Evolutionary conservation across 2,888 invertebrate genomes (phyloP), one percentile per base, ranked within the genome.

Genomic region (Agriotes lineatus): DNA sequence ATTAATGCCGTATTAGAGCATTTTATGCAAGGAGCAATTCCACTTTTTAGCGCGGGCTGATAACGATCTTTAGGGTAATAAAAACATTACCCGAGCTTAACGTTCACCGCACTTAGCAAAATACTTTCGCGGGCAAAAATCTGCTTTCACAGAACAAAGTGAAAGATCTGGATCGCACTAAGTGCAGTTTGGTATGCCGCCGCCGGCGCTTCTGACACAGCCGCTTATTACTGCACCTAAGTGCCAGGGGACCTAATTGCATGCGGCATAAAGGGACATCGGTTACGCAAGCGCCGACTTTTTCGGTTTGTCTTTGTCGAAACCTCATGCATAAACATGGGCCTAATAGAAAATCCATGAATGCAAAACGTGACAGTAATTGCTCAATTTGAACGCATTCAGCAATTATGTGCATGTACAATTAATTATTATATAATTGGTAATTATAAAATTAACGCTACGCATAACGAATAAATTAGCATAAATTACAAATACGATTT

Each of bases 121-220:
- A 72, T 68, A 73, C 73, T 73, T 73, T 73, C 73, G 69, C 71
- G 61, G 59, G 61, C 67, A 73, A 73, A 73, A 73, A 69, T 71
- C 50, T 52, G 72, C 74, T 74, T 74, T 74, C 74, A 74, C 74
- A 73, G 72, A 72, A 72, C 71, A 70, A 72, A 74, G 72, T 74
- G 72, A 74, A 74, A 74, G 74, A 74, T 71, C 50, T 58, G 25
- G 62, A 62, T 52, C 39, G 42, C 22, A 25, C 22, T 22, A 56
- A 63, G 58, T 58, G 22, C 39, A 56, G 48, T 50, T 65, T 39
- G 57, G 58, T 58, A 57, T 65, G 58, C 19, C 25, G 10, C 14
- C 48, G 64, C 48, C n/a, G 14, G 20, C 39, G 35, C 64, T 65
- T 56, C 44, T 63, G 52, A 50, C 18, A 37, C 52, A 50, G 33